phyloP scores from a whole-genome alignment of 2,888 invertebrate genomes.

The Drosophila algonquin region DNA sequence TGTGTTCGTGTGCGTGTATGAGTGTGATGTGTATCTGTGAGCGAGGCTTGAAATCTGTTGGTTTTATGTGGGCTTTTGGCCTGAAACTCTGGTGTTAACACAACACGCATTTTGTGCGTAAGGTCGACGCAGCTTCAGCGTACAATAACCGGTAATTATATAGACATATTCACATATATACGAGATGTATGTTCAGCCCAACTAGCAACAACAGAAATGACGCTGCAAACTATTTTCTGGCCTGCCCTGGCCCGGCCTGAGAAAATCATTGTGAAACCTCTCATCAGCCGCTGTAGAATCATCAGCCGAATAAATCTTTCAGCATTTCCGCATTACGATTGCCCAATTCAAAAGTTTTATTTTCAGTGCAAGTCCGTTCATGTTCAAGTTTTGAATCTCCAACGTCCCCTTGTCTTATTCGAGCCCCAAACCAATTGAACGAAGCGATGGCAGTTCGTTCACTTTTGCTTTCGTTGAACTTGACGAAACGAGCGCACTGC shows the following conservation, averaged over 20 bases:
- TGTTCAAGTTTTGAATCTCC: conserved; percentile 31
- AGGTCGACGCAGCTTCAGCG: conserved; percentile 68
- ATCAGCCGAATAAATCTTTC: conserved; percentile 64
- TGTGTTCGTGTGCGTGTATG: conserved; percentile 52
- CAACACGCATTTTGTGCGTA: conserved; percentile 74
- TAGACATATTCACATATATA: conserved; percentile 31
- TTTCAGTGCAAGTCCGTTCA: conserved; percentile 18
- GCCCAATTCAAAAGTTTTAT: conserved; percentile 23
- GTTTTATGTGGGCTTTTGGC: conserved; percentile 22
- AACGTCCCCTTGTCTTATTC: conserved; percentile 44
- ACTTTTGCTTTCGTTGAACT: conserved; percentile 56
- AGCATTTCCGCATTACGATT: conserved; percentile 70
- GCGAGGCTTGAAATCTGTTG: conserved; percentile 19
- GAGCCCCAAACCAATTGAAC: conserved; percentile 55
- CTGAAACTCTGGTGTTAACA: conserved; percentile 42
- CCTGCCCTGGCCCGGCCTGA: conserved; percentile 31
- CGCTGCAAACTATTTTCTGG: conserved; percentile 60
- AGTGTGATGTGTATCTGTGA: conserved; percentile 32
- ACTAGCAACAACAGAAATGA: conserved; percentile 52
- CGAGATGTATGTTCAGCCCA: conserved; percentile 41
- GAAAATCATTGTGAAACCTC: conserved; percentile 47
- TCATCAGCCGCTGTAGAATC: conserved; percentile 18
- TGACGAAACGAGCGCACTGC: conserved; percentile 36
- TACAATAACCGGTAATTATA: conserved; percentile 61
- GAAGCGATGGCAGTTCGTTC: conserved; percentile 3